Conservation (phyloP, 1,140 invertebrate genomes). For the Vanessa atalanta region DNA sequence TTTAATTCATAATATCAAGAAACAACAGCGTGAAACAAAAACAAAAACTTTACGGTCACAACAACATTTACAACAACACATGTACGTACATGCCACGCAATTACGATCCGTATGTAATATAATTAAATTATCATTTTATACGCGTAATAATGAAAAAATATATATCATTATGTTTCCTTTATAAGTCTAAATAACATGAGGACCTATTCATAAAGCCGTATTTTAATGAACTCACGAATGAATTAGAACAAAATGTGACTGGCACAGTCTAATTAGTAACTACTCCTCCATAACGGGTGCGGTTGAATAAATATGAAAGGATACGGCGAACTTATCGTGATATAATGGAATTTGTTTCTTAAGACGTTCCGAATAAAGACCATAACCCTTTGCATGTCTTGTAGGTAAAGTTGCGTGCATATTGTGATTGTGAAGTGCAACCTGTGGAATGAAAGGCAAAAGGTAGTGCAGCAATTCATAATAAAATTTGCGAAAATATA, state of each 20-base stretch:
- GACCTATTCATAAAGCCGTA: slow-evolving; percentile 6
- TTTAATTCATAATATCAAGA: no score
- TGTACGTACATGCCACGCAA: no score
- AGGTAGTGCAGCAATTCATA: slow-evolving; percentile 13
- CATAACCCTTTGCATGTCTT: slow-evolving; percentile 2
- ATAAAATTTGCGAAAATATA: slow-evolving; percentile 14
- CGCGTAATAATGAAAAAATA: background rate
- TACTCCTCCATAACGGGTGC: slow-evolving; percentile 20
- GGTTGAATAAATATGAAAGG: slow-evolving; percentile 25
- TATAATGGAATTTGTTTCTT: background rate
- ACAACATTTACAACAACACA: no score
- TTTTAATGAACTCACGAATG: slow-evolving; percentile 25
- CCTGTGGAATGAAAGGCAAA: slow-evolving; percentile 22
- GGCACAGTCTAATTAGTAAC: slow-evolving; percentile 31
- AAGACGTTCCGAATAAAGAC: background rate
- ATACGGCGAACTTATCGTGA: background rate
- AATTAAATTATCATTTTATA: background rate
- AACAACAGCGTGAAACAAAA: no score
- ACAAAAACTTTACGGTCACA: no score
- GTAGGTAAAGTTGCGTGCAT: slow-evolving; percentile 17
- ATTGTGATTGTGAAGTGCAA: slow-evolving; percentile 16
- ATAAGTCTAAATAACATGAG: slow-evolving; percentile 11
- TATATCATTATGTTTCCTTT: slow-evolving; percentile 10
- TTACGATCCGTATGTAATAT: background rate
- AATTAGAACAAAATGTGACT: slow-evolving; percentile 27